These are phyloP conservation scores for Meleagris gallopavo DNA, from an alignment of 2,113 vertebrate species.

Conservation along the genomic window DNA sequence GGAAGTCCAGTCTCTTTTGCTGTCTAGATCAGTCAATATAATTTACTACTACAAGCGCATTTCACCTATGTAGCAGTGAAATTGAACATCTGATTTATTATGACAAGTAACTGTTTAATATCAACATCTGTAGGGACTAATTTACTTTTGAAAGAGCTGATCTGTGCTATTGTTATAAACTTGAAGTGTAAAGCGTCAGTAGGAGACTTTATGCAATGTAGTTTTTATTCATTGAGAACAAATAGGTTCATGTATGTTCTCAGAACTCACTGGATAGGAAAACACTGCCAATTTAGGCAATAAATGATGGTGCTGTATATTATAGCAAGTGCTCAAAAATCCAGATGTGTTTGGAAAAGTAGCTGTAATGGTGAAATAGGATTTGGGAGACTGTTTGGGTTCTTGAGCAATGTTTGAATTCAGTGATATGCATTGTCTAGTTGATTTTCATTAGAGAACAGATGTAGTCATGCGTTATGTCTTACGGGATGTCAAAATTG, in stretches of 20 bases:
- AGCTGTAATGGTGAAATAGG: not conserved
- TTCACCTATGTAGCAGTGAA: not conserved
- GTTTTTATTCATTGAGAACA: not conserved
- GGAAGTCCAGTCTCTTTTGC: not conserved
- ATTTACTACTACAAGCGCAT: not conserved
- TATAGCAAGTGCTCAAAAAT: not conserved
- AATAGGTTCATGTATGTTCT: not conserved
- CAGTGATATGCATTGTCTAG: not conserved
- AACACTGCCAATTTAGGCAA: not conserved
- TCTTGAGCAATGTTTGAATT: not conserved
- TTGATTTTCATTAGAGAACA: not conserved
- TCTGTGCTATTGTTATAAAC: not conserved
- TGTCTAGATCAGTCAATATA: not conserved
- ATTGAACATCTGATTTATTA: slow-evolving; percentile 20
- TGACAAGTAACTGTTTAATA: not conserved
- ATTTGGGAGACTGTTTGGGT: not conserved
- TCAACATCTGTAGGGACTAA: not conserved
- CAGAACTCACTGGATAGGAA: not conserved
- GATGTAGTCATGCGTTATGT: not conserved
- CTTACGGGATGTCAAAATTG: not conserved
- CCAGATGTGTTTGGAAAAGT: not conserved
- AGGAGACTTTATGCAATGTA: not conserved
- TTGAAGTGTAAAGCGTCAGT: not conserved
- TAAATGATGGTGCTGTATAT: slow-evolving; percentile 9
- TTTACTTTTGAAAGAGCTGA: slow-evolving; percentile 25